phyloP scores from a whole-genome alignment of 1,140 invertebrate genomes.

The Saxidomus purpurata region DNA sequence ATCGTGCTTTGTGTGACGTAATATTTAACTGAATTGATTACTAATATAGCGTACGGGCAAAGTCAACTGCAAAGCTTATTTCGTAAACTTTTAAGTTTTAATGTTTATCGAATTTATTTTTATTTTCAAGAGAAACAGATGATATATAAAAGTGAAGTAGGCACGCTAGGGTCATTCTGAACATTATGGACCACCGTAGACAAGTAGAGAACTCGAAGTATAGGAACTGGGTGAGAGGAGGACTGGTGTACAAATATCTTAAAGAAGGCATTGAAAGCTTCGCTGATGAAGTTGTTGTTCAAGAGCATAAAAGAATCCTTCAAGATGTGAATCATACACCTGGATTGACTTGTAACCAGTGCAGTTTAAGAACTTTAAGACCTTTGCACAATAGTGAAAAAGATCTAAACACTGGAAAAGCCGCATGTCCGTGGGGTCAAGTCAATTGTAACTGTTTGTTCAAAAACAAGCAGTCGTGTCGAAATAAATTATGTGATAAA shows the following conservation, averaged over 20 bases:
- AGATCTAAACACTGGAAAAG: neutral
- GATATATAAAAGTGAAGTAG: no score
- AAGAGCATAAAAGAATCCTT: neutral
- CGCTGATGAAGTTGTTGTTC: neutral
- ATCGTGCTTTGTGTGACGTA: no score
- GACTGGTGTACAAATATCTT: no score
- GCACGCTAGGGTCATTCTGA: no score
- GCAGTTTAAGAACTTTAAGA: neutral
- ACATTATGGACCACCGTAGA: neutral
- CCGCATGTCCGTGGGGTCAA: neutral
- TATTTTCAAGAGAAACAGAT: no score
- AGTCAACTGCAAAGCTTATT: no score
- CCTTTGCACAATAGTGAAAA: neutral
- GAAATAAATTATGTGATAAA: neutral
- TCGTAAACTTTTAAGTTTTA: no score
- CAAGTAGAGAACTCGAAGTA: neutral
- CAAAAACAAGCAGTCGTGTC: neutral
- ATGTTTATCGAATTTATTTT: no score
- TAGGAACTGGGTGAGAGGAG: neutral
- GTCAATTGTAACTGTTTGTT: neutral
- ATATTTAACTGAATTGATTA: no score
- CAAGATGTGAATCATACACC: neutral
- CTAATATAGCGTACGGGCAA: no score
- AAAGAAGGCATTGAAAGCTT: neutral
- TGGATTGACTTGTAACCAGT: neutral